phyloP scores from a whole-genome alignment of 2,888 invertebrate genomes.

The Brachyopa scutellaris region DNA sequence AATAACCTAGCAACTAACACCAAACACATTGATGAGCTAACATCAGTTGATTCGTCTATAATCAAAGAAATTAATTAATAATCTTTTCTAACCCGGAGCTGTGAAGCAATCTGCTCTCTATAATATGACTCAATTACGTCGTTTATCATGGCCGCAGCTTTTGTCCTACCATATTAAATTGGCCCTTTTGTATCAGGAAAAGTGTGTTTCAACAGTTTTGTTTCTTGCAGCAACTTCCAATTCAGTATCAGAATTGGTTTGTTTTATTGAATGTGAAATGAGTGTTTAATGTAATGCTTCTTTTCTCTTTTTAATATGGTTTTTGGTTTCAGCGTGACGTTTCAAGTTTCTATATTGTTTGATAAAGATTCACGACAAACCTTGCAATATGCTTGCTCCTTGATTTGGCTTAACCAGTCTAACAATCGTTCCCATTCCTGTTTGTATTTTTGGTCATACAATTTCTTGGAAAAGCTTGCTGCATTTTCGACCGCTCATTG shows the following conservation, averaged over 20 bases:
- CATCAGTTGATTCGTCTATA: conserved; percentile 55
- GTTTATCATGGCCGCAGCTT: no score
- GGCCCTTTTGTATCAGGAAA: no score
- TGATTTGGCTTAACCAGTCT: neutral
- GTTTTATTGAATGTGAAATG: neutral
- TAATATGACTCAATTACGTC: no score
- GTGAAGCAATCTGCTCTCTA: conserved; percentile 18
- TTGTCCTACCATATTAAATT: no score
- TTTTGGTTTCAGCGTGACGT: neutral
- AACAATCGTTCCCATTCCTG: no score
- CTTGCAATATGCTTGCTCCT: no score
- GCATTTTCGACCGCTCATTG: no score
- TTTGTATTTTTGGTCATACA: no score
- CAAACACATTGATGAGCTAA: conserved; percentile 1
- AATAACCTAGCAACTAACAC: conserved; percentile 26
- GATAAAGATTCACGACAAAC: no score
- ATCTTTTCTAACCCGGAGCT: conserved; percentile 5
- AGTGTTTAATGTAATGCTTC: neutral
- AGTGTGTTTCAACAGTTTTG: neutral
- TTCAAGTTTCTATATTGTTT: no score
- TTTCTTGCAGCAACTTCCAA: neutral
- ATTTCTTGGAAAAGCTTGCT: no score
- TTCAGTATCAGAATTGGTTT: neutral
- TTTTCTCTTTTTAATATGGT: neutral
- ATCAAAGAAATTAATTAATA: conserved; percentile 59